Percentiles rank a stretch among this genome's conserved stretches.
Evolutionary conservation across 2,888 invertebrate species (phyloP).

Genomic region (Agrotis puta): DNA sequence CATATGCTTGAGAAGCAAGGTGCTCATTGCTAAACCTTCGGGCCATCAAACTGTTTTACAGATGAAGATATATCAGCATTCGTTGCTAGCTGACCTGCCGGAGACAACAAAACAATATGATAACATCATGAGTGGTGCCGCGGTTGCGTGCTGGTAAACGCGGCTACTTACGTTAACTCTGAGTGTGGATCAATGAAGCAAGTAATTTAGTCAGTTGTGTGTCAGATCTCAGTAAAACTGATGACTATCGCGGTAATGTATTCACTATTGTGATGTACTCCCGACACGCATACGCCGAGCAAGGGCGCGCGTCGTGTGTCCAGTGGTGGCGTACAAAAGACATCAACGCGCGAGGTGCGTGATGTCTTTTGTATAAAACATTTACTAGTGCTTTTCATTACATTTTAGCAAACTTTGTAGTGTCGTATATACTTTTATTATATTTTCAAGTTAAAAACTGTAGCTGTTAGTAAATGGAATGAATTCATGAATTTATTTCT

Average conservation of each 20-base stretch:
- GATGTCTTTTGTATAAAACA: constrained; percentile 57
- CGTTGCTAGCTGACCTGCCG: not conserved
- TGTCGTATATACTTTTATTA: too few relatives aligned
- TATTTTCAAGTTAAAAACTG: not conserved
- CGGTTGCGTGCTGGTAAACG: constrained; percentile 32
- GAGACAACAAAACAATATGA: not conserved
- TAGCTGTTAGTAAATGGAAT: not conserved
- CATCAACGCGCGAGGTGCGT: too few relatives aligned
- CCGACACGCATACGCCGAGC: constrained; percentile 11
- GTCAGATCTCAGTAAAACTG: constrained; percentile 18
- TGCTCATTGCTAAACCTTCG: too few relatives aligned
- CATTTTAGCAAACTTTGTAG: too few relatives aligned
- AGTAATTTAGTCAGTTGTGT: constrained; percentile 14
- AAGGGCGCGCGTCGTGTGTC: too few relatives aligned
- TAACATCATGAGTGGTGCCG: not conserved
- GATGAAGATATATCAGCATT: not conserved
- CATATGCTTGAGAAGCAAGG: too few relatives aligned
- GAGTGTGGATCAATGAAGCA: constrained; percentile 29
- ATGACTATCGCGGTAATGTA: constrained; percentile 14
- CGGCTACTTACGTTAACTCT: constrained; percentile 17
- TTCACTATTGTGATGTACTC: constrained; percentile 2
- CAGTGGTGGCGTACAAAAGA: too few relatives aligned
- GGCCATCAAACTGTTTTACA: not conserved
- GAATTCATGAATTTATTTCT: too few relatives aligned
- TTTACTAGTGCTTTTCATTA: too few relatives aligned